phyloP scores from a whole-genome alignment of 2,113 vertebrate genomes.

The Phalacrocorax pelagicus region DNA sequence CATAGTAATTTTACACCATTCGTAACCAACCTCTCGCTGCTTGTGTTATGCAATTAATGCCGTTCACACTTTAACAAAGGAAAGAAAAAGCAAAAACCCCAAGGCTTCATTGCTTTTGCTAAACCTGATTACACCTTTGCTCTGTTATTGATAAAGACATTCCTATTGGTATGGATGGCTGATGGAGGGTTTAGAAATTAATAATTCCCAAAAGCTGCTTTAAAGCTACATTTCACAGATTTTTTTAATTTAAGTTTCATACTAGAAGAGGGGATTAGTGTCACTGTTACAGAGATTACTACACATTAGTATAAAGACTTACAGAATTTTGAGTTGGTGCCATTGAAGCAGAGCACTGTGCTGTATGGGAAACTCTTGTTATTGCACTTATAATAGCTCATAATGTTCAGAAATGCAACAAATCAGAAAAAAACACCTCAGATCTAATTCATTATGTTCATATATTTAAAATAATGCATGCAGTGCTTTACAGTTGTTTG shows the following conservation, averaged over 20 bases:
- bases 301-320: slow-evolving; percentile 1
- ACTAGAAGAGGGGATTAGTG: slow-evolving; percentile 10
- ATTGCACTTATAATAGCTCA: background rate
- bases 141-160: background rate
- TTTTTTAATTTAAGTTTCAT: background rate
- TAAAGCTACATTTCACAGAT: background rate
- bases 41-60: background rate
- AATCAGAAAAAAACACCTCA: background rate
- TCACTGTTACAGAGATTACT: background rate
- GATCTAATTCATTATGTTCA: background rate
- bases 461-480: background rate
- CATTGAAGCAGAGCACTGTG: background rate
- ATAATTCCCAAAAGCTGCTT: slow-evolving; percentile 9
- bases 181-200: background rate
- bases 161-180: background rate
- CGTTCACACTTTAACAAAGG: background rate
- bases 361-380: background rate
- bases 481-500: background rate
- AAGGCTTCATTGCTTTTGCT: background rate
- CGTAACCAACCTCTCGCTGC: background rate
- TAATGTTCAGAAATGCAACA: slow-evolving; percentile 18
- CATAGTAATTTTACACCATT: background rate
- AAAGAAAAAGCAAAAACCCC: background rate
- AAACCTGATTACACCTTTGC: background rate
- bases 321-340: background rate